Evolutionary conservation across 2,888 invertebrate genomes (phyloP).

Genomic region (Hydrotaea cyrtoneurina): DNA sequence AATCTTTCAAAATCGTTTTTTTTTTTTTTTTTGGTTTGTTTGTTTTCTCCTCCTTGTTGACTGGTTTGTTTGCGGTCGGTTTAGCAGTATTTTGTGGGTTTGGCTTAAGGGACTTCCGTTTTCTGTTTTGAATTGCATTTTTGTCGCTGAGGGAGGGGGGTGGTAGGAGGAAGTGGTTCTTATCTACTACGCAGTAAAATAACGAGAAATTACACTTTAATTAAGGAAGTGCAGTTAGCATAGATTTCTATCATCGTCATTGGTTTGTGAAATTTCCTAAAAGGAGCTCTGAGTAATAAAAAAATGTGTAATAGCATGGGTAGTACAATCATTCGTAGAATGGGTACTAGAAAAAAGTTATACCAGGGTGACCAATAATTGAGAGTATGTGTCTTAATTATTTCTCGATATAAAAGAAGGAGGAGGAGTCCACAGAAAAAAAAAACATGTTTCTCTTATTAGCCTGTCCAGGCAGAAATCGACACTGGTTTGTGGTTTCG

Average conservation of each 20-base stretch:
- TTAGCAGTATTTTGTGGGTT: slow-evolving; percentile 37
- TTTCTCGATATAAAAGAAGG: too few relatives aligned
- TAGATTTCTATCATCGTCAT: slow-evolving; percentile 40
- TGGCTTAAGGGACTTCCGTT: slow-evolving; percentile 65
- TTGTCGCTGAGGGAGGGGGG: neutral
- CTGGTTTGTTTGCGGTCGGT: neutral
- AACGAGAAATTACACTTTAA: slow-evolving; percentile 34
- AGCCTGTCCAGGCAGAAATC: too few relatives aligned
- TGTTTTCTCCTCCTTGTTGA: neutral
- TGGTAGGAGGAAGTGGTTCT: too few relatives aligned
- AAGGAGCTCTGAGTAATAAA: neutral
- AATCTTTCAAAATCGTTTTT: slow-evolving; percentile 13
- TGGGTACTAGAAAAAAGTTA: too few relatives aligned
- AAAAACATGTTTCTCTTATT: too few relatives aligned
- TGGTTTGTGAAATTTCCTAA: neutral
- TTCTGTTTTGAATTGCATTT: neutral
- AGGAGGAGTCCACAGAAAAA: too few relatives aligned
- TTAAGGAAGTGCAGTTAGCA: slow-evolving; percentile 54
- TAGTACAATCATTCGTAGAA: too few relatives aligned
- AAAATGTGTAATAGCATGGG: neutral
- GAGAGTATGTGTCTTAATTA: too few relatives aligned
- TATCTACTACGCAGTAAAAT: neutral
- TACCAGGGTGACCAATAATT: too few relatives aligned
- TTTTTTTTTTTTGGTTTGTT: too few relatives aligned
- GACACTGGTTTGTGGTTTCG: too few relatives aligned